Conservation (phyloP, 2,797 vertebrate species). For the Lepus townsendii region DNA sequence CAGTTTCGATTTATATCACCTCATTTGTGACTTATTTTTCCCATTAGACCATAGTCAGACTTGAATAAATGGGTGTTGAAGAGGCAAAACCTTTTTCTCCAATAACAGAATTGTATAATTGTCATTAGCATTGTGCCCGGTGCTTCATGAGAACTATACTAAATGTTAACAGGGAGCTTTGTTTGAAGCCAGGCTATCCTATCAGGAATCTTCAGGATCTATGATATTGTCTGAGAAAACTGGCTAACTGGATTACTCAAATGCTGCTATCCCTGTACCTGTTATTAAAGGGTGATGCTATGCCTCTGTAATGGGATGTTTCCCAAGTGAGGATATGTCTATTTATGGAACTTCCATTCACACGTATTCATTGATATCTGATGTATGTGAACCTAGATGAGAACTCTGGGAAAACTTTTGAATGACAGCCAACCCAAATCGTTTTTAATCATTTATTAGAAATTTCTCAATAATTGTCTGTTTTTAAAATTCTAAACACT, state of each 20-base stretch:
- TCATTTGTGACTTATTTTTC: slow-evolving; percentile 13
- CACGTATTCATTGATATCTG: background rate
- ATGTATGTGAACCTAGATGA: slow-evolving; percentile 37
- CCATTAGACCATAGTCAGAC: background rate
- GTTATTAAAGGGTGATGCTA: slow-evolving; percentile 39
- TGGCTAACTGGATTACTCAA: slow-evolving; percentile 44
- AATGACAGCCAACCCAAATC: slow-evolving; percentile 59
- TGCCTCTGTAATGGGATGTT: slow-evolving; percentile 47
- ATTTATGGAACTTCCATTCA: slow-evolving; percentile 67
- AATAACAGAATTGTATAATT: slow-evolving; percentile 22
- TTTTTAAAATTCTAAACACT: slow-evolving; percentile 62
- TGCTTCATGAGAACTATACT: slow-evolving; percentile 46
- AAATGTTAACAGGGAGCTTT: background rate
- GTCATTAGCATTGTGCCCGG: slow-evolving; percentile 30
- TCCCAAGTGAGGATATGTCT: slow-evolving; percentile 49
- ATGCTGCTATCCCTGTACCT: slow-evolving; percentile 72
- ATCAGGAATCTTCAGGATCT: background rate
- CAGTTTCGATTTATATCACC: background rate
- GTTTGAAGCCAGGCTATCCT: background rate
- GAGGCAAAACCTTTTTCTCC: background rate
- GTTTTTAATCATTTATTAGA: slow-evolving; percentile 68
- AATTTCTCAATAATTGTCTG: slow-evolving; percentile 40
- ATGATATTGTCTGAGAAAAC: background rate
- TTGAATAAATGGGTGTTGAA: slow-evolving; percentile 48
- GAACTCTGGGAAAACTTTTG: slow-evolving; percentile 69